Conservation (phyloP, 2,888 invertebrate species). For the Parthenolecanium corni region DNA sequence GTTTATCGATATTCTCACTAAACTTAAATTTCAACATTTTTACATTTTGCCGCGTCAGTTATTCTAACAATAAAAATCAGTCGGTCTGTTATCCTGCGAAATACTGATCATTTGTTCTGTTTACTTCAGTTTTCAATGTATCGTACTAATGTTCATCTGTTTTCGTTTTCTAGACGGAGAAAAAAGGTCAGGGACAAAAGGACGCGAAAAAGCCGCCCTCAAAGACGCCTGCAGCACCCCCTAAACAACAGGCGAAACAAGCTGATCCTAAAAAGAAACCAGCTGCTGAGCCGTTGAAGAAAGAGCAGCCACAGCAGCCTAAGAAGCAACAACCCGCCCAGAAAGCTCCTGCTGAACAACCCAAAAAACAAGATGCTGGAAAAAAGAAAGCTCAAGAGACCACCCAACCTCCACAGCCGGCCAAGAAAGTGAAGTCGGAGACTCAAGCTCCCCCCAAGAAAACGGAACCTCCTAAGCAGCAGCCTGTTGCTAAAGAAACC, state of each 20-base stretch:
- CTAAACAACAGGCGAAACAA: conserved; percentile 1
- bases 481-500: conserved; percentile 25
- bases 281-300: conserved; percentile 30
- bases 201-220: conserved; percentile 11
- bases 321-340: conserved; percentile 7
- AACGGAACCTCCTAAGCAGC: conserved; percentile 21
- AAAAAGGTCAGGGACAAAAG: conserved; percentile 5
- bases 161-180: not conserved
- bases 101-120: too few relatives aligned
- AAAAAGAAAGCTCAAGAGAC: too few relatives aligned
- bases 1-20: too few relatives aligned
- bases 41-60: too few relatives aligned
- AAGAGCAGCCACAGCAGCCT: conserved; percentile 12
- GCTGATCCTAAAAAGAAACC: conserved; percentile 10
- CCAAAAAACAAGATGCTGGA: conserved; percentile 23
- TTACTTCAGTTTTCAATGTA: too few relatives aligned
- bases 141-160: not conserved
- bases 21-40: too few relatives aligned
- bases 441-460: conserved; percentile 24
- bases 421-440: conserved; percentile 18
- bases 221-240: not conserved
- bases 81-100: too few relatives aligned
- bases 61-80: too few relatives aligned
- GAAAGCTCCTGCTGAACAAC: conserved; percentile 21
- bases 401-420: conserved; percentile 21